phyloP scores from a whole-genome alignment of 2,113 vertebrate genomes.

The Caloenas nicobarica region DNA sequence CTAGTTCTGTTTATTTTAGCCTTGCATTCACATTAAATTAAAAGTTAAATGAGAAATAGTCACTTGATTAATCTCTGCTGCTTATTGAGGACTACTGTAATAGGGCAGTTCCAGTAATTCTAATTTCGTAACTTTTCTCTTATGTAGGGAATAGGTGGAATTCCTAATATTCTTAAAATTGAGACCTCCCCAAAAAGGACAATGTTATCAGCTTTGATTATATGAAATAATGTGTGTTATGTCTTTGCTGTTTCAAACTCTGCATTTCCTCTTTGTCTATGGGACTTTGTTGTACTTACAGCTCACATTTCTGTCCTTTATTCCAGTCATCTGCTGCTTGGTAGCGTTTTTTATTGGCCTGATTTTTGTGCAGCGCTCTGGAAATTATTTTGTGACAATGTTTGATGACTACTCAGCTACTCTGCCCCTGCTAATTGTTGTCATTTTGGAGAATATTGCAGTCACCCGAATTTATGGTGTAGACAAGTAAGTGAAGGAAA shows the following conservation, averaged over 20 bases:
- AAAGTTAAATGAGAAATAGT: not conserved
- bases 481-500: slow-evolving; percentile 85
- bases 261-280: not conserved
- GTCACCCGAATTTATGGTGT: slow-evolving; percentile 92
- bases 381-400: slow-evolving; percentile 98
- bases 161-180: not conserved
- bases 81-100: not conserved
- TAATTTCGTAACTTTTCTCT: not conserved
- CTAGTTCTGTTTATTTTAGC: not conserved
- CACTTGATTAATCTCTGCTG: not conserved
- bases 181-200: not conserved
- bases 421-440: slow-evolving; percentile 91
- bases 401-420: slow-evolving; percentile 98
- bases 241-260: not conserved
- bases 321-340: slow-evolving; percentile 87
- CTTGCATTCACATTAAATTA: not conserved
- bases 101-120: not conserved
- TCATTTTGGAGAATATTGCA: slow-evolving; percentile 92
- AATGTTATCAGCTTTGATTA: not conserved
- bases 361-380: slow-evolving; percentile 94
- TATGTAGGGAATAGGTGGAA: not conserved
- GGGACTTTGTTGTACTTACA: not conserved
- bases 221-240: accelerated
- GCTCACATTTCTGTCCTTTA: slow-evolving; percentile 43
- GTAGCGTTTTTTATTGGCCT: slow-evolving; percentile 92